A percentile compares a stretch with the other conserved stretches of the same genome.
These are phyloP conservation scores for Oxytorus armatus DNA, from an alignment of 2,888 invertebrate species.

Conservation along the genomic window DNA sequence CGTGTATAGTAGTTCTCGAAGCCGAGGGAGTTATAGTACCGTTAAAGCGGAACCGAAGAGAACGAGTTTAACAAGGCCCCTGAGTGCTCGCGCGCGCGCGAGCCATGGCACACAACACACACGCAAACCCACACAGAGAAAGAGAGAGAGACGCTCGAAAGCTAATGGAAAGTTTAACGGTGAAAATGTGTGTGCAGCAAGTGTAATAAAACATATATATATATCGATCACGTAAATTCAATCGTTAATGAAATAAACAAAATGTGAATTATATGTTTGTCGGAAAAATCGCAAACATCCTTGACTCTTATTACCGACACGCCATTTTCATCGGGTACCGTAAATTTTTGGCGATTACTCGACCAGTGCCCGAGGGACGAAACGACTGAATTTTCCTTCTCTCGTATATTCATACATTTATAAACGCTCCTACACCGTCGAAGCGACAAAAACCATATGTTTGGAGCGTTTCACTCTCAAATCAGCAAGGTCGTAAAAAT, in stretches of 20 bases:
- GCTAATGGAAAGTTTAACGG: conserved; percentile 69
- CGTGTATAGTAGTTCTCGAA: conserved; percentile 15
- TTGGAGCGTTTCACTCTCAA: too few relatives aligned
- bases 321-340: too few relatives aligned
- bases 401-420: too few relatives aligned
- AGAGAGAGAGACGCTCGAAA: conserved; percentile 51
- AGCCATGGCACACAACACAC: conserved; percentile 25
- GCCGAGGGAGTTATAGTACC: conserved; percentile 65
- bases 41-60: conserved; percentile 69
- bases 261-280: too few relatives aligned
- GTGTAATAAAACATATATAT: conserved; percentile 30
- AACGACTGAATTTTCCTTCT: too few relatives aligned
- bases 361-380: too few relatives aligned
- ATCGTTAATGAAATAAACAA: neutral
- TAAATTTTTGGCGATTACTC: too few relatives aligned
- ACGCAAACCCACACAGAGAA: conserved; percentile 29
- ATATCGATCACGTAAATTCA: conserved; percentile 52
- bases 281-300: too few relatives aligned
- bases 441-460: too few relatives aligned
- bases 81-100: conserved; percentile 52
- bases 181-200: conserved; percentile 62
- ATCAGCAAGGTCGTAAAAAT: too few relatives aligned
- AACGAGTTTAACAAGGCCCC: conserved; percentile 69
- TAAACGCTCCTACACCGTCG: too few relatives aligned
- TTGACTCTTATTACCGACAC: too few relatives aligned